These are phyloP conservation scores for Sebastes cheni DNA, from an alignment of 2,797 vertebrate species.

Conservation along the genomic window DNA sequence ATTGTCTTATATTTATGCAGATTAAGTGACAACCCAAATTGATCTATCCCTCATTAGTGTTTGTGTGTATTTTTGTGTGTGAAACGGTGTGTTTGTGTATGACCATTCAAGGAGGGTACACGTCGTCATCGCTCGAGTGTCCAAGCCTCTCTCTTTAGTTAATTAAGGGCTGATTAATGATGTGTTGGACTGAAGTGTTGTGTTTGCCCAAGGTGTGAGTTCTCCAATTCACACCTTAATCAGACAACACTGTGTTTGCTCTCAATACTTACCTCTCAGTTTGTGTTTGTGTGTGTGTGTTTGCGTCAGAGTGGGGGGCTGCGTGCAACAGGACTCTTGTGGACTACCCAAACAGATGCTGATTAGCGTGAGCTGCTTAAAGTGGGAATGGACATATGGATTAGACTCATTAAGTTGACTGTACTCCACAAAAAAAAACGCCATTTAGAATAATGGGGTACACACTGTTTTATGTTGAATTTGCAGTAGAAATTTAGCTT, in stretches of 20 bases:
- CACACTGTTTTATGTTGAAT: constrained; percentile 9
- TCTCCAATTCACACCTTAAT: constrained; percentile 78
- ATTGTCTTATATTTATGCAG: not conserved
- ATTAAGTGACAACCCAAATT: constrained; percentile 38
- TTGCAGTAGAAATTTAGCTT: constrained; percentile 4
- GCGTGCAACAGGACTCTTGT: constrained; percentile 66
- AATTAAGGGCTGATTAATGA: constrained; percentile 82
- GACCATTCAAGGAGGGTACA: constrained; percentile 25
- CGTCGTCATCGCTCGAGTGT: constrained; percentile 45
- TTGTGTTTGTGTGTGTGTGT: constrained; percentile 10
- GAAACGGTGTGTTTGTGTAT: constrained; percentile 27
- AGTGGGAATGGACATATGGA: constrained; percentile 75
- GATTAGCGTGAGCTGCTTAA: constrained; percentile 82
- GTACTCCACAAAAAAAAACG: constrained; percentile 33
- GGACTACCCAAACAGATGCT: constrained; percentile 76
- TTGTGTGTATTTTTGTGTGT: constrained; percentile 21
- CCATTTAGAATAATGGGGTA: constrained; percentile 25
- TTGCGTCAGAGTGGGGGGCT: constrained; percentile 51
- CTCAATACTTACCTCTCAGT: constrained; percentile 51
- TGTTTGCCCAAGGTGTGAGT: constrained; percentile 81
- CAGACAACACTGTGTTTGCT: constrained; percentile 63
- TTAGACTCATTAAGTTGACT: constrained; percentile 70
- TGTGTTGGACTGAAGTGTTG: constrained; percentile 68
- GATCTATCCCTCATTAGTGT: constrained; percentile 44
- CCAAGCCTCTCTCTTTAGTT: constrained; percentile 66